Conservation (phyloP, 2,797 vertebrate genomes). For the Percopsis omiscomaycus region DNA sequence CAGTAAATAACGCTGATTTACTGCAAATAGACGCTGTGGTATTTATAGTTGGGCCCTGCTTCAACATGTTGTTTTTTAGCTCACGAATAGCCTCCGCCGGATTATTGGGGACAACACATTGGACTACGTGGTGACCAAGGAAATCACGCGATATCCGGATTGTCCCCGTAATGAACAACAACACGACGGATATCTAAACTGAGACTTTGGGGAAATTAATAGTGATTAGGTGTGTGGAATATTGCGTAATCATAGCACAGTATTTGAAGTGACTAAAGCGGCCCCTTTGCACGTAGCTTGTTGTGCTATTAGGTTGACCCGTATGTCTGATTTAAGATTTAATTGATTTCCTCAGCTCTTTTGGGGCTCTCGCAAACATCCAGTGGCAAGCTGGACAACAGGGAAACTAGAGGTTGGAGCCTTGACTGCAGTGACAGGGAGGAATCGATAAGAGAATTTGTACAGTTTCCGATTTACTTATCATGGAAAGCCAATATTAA, state of each 20-base stretch:
- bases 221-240: constrained; percentile 58
- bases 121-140: constrained; percentile 75
- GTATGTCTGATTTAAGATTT: constrained; percentile 15
- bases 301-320: constrained; percentile 5
- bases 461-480: neutral
- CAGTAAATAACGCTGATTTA: constrained; percentile 97
- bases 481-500: too few relatives aligned
- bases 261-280: constrained; percentile 30
- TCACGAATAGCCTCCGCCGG: constrained; percentile 72
- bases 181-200: constrained; percentile 66
- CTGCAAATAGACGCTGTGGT: constrained; percentile 84
- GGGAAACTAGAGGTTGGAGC: constrained; percentile 19
- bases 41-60: constrained; percentile 85
- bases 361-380: constrained; percentile 19
- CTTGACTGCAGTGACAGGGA: constrained; percentile 29
- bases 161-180: constrained; percentile 72
- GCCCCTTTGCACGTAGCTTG: constrained; percentile 20
- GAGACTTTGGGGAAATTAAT: constrained; percentile 40
- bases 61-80: constrained; percentile 90
- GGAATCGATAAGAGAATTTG: too few relatives aligned
- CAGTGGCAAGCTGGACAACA: constrained; percentile 14
- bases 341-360: constrained; percentile 9
- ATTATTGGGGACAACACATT: constrained; percentile 82
- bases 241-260: constrained; percentile 26
- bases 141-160: constrained; percentile 82